Base-by-base conservation (phyloP, 2,888 invertebrate genomes). In the Parapristionchus giblindavisi region DNA sequence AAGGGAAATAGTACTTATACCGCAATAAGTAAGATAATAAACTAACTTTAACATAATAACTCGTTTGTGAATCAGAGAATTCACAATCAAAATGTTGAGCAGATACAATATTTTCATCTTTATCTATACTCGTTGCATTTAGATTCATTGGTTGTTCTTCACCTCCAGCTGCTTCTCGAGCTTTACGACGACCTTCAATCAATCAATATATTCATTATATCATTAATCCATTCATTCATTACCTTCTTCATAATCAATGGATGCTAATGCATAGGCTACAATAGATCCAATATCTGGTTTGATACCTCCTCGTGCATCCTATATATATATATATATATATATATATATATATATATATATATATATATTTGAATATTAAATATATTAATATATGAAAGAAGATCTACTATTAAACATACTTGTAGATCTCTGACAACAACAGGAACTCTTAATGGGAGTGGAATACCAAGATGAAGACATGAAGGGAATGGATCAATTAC, bases 221-320 rank as follows among this genome's bases (percentile, higher is more conserved):
- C n/a, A 6, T 6, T n/a, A 17, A n/a, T n/a, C 32, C n/a, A 60
- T 32, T 60, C 60, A 32, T 11, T 32, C 51, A 34, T 52, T n/a
- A 63, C 77, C 73, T 56, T 76, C 81, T 36, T 92, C 92, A 87
- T 94, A 94, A 72, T 93, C 93, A 21, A 89, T 89, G 0, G 93
- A 93, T 76, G 92, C 92, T 32, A 95, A 89, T 0, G 93, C 92
- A 87, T 93, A 94, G 0, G 94, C 93, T 77, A 95, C 93, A 71
- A 95, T 92, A 54, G 86, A 85, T 38, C 87, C 87, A 63, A 86
- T 81, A 70, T 87, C 87, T 8, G 87, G 86, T 29, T 81, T 83
- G 75, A 71, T 79, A n/a, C 85, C 85, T 24, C 77, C n/a, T n/a
- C n/a, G n/a, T n/a, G n/a, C n/a, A n/a, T n/a, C n/a, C n/a, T n/a